A percentile compares a stretch with the other conserved stretches of the same genome.
These are phyloP conservation scores for Zenarchopterus dispar DNA, from an alignment of 2,797 vertebrate species.

Conservation along the genomic window DNA sequence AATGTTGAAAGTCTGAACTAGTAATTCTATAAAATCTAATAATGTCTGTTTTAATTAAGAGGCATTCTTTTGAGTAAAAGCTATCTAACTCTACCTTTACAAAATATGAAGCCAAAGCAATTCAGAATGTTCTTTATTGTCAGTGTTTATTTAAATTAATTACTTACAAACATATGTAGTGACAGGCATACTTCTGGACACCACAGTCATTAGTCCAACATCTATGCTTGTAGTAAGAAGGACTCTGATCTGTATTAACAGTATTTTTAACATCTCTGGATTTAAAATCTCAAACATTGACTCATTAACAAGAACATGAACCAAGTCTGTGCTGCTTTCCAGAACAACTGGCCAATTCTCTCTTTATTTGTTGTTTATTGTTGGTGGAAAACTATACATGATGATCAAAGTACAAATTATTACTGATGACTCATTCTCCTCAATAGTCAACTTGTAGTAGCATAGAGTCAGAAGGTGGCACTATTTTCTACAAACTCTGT, in stretches of 20 bases:
- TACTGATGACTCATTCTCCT: conserved; percentile 38
- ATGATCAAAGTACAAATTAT: conserved; percentile 40
- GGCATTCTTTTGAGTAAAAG: neutral
- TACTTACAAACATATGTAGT: conserved; percentile 54
- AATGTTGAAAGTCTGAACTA: conserved; percentile 8
- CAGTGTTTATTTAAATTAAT: conserved; percentile 33
- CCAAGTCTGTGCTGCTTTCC: conserved; percentile 22
- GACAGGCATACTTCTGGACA: conserved; percentile 45
- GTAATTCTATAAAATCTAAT: neutral
- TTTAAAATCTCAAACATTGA: conserved; percentile 54
- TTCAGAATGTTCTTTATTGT: conserved; percentile 23
- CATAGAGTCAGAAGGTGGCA: conserved; percentile 70
- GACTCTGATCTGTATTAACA: conserved; percentile 38
- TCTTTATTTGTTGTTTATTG: conserved; percentile 13
- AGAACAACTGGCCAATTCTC: conserved; percentile 19
- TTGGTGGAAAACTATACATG: conserved; percentile 37
- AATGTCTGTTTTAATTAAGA: neutral
- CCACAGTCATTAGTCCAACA: conserved; percentile 41
- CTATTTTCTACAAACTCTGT: conserved; percentile 44
- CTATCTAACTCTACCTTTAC: neutral
- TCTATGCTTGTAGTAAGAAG: conserved; percentile 51
- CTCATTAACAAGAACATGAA: conserved; percentile 25
- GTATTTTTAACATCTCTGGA: conserved; percentile 27
- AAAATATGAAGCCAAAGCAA: conserved; percentile 7
- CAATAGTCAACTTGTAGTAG: conserved; percentile 63